Evolutionary conservation across 2,797 vertebrate genomes (phyloP), one percentile per base, ranked within the genome.

Genomic region (Channa striata): DNA sequence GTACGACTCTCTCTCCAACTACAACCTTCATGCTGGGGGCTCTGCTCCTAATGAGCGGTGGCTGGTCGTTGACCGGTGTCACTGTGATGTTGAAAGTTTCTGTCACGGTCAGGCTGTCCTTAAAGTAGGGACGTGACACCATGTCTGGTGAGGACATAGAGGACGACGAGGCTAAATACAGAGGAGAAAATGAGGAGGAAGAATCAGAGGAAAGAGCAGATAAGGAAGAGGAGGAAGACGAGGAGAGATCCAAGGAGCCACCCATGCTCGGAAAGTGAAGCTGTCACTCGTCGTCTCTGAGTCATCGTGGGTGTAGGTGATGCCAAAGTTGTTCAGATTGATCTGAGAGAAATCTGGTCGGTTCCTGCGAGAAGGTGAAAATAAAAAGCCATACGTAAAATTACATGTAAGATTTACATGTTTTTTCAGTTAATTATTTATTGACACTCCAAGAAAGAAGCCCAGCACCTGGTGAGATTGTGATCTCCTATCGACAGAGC

Each of bases 51-150:
- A 97, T 30, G 56, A 95, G 92, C 1, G 96, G 96, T 3, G 93
- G 84, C 6, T 95, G 95, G 75, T 98, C 96, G 17, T 97, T 97
- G 51, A 97, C 93, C 1, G 96, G 95, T 11, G 85, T 93, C 75
- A 99, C 84, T 0, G 95, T 96, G 74, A 97, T 96, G 87, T 95
- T 95, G 89, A 99, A 98, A 12, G 76, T 77, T 78, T 97, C 96
- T 3, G 95, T 95, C 21, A 96, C 90, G 23, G 91, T 80, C 66
- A 92, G 76, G 0, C 47, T 72, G 21, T 88, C 85, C 65, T 85
- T 79, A 11, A 54, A 13, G 0, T 88, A 91, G 8, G 73, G 93
- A 44, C 57, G 72, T 60, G 89, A 73, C 48, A 86, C 86, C 42
- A 87, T 23, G 25, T 87, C 85, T 21, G 36, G 16, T 1, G 83